A percentile compares a stretch with the other conserved stretches of the same genome.
These are phyloP conservation scores for Hyperopisus bebe DNA, from an alignment of 2,113 vertebrate species.

Conservation along the genomic window DNA sequence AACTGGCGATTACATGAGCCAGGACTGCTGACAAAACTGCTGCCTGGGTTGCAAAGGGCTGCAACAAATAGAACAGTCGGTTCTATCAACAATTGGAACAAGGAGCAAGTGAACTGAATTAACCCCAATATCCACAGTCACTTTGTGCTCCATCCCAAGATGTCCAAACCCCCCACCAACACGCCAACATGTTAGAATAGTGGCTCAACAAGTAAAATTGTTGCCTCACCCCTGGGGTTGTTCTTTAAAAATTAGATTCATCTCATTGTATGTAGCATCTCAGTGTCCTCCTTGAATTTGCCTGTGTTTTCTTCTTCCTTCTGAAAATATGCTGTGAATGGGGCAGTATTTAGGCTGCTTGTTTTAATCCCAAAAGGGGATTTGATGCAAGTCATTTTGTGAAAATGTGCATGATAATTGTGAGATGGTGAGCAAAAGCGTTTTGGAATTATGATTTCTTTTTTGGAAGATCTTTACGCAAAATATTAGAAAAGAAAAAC, in stretches of 20 bases:
- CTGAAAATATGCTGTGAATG: neutral
- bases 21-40: neutral
- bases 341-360: neutral
- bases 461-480: neutral
- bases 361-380: neutral
- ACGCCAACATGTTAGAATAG: neutral
- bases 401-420: neutral
- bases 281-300: neutral
- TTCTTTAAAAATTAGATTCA: neutral
- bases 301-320: neutral
- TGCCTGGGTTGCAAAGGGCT: neutral
- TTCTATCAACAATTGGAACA: neutral
- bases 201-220: neutral
- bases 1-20: neutral
- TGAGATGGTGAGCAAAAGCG: neutral
- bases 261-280: neutral
- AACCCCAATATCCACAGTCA: neutral
- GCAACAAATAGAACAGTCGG: neutral
- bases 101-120: constrained; percentile 2
- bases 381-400: neutral
- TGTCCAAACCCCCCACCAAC: neutral
- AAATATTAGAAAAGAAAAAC: neutral
- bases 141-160: neutral
- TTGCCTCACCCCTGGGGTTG: neutral
- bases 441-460: neutral